phyloP scores from a whole-genome alignment of 2,888 invertebrate species.

The Suillia variegata region DNA sequence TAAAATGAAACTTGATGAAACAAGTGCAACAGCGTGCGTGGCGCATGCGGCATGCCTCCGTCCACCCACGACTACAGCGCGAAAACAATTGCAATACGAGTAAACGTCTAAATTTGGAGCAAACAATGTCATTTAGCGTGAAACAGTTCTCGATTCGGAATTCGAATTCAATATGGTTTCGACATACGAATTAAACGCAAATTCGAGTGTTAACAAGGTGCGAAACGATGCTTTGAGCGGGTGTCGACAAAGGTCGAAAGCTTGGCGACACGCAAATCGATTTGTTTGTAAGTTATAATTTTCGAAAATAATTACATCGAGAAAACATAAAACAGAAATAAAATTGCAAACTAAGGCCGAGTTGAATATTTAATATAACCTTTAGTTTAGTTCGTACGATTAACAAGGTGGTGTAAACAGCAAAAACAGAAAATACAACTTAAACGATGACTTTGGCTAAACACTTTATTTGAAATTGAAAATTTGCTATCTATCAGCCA shows the following conservation, averaged over 20 bases:
- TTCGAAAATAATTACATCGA: not conserved
- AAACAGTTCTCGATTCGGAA: not conserved
- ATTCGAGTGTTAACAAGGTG: not conserved
- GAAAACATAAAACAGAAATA: not conserved
- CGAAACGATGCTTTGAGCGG: not conserved
- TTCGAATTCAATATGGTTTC: not conserved
- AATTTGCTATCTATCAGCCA: too few relatives aligned
- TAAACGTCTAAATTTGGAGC: not conserved
- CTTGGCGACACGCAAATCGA: too few relatives aligned
- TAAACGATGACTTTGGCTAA: too few relatives aligned
- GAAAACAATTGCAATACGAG: not conserved
- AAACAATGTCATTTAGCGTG: not conserved
- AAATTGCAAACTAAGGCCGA: not conserved
- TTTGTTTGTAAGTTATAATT: slow-evolving; percentile 1
- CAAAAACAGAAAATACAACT: too few relatives aligned
- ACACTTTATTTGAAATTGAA: too few relatives aligned
- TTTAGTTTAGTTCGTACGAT: too few relatives aligned
- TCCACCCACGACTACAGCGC: not conserved
- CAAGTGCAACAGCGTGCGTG: not conserved
- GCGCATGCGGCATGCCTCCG: too few relatives aligned
- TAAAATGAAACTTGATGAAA: not conserved
- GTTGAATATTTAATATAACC: too few relatives aligned
- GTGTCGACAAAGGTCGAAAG: not conserved
- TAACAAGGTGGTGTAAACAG: too few relatives aligned
- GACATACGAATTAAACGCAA: too few relatives aligned